Percentiles rank a stretch among this genome's conserved stretches.
Evolutionary conservation across 2,888 invertebrate species (phyloP).

Genomic region (Autographa gamma): DNA sequence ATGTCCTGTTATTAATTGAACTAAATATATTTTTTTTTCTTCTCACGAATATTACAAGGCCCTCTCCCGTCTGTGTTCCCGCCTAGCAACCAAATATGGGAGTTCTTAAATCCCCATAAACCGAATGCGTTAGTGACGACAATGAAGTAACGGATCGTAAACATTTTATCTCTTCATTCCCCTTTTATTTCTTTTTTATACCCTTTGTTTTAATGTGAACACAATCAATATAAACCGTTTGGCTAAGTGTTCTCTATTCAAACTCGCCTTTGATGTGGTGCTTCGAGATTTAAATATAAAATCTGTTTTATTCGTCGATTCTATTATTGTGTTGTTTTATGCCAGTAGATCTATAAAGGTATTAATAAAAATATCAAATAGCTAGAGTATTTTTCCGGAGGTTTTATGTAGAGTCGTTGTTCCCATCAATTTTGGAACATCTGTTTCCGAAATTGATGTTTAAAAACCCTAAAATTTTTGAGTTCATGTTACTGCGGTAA

Average conservation of each 20-base stretch:
- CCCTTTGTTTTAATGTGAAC: constrained; percentile 71
- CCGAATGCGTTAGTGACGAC: constrained; percentile 68
- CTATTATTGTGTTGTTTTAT: constrained; percentile 21
- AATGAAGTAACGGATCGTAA: constrained; percentile 83
- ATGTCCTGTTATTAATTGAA: no score
- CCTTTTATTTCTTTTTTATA: constrained; percentile 75
- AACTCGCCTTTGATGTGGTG: constrained; percentile 44
- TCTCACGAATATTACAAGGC: constrained; percentile 8
- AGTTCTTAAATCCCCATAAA: constrained; percentile 81
- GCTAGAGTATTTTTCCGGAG: background rate
- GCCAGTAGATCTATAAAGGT: constrained; percentile 1
- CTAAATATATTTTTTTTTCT: background rate
- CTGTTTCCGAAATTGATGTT: background rate
- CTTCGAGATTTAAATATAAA: constrained; percentile 48
- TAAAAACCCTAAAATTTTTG: background rate
- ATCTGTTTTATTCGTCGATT: constrained; percentile 55
- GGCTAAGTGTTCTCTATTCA: constrained; percentile 54
- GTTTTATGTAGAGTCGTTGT: background rate
- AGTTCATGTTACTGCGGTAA: background rate
- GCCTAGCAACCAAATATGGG: constrained; percentile 70
- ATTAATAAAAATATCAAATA: background rate
- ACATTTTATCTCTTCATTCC: constrained; percentile 85
- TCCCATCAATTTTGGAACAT: background rate
- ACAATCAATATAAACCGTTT: constrained; percentile 62
- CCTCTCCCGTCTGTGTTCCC: constrained; percentile 53